Conservation (phyloP, 2,797 vertebrate species). For the Tarsius wallacei region DNA sequence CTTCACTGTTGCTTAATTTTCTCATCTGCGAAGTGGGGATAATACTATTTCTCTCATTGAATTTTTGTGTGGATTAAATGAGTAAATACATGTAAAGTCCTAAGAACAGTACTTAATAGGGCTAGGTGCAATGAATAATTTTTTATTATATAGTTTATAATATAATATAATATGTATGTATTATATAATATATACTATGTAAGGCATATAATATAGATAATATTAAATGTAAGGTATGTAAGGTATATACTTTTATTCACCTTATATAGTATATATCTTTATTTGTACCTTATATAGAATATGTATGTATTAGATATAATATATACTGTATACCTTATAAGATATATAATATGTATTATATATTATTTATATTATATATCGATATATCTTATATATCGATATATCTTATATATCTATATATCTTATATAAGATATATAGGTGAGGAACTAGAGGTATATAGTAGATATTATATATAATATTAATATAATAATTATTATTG, state of each 20-base stretch:
- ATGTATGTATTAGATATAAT: background rate
- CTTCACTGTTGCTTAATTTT: slow-evolving; percentile 33
- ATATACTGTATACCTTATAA: background rate
- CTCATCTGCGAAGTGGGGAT: slow-evolving; percentile 24
- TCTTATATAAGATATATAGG: background rate
- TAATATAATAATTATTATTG: background rate
- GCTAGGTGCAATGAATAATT: slow-evolving; percentile 15
- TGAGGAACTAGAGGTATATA: background rate
- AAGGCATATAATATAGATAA: background rate
- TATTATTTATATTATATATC: background rate
- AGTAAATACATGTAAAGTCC: slow-evolving; percentile 10
- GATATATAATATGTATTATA: background rate
- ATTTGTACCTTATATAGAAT: background rate
- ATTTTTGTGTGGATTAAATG: background rate
- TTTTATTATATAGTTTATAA: background rate
- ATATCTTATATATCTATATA: background rate
- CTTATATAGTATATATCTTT: background rate
- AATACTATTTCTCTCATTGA: background rate
- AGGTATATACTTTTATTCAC: background rate
- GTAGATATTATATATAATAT: background rate
- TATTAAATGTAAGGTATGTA: background rate
- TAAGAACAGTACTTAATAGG: slow-evolving; percentile 21
- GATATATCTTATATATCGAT: background rate
- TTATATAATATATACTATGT: background rate
- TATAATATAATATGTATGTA: background rate